Base-by-base conservation (phyloP, 2,888 invertebrate species). In the Oscheius sp. region DNA sequence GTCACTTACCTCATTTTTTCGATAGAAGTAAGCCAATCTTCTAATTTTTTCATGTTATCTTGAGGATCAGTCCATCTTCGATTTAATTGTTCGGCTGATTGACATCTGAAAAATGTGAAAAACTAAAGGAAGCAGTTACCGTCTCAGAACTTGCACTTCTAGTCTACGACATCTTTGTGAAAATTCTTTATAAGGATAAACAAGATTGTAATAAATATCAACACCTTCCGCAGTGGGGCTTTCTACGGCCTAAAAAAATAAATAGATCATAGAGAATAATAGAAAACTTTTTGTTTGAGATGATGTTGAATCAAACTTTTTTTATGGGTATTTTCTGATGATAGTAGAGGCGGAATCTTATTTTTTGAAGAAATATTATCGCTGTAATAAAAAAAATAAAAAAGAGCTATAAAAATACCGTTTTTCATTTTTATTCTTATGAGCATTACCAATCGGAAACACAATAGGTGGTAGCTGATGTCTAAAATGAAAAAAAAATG, bases 71-170 rank as follows among this genome's bases (percentile, higher is more conserved):
- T 23, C 55, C 55, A 55, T 55, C 55, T 16, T 7, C 23, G 7
- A 55, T 55, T 55, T 25, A 55, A 23, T 25, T 25, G 55, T 55
- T 55, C 55, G 5, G 55, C 25, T 23, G 55, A 55, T 18, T 13
- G 13, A 13, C 55, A 55, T 55, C 55, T 55, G 25, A 2, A 55
- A 55, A 6, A 25, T 23, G 21, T 21, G 7, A 55, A 2, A 23
- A 21, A 55, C 23, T 23, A 55, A 23, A 55, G 9, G 53, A n/a
- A 18, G 18, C 18, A 18, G 25, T 18, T 55, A 55, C 55, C 55
- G 2, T 23, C 55, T 55, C 23, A 12, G 7, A 2, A 55, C 55
- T 3, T 13, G 5, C 21, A 55, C 55, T 21, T 55, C 55, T 13
- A 12, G 7, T 23, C 13, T 13, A 6, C 55, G 55, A 55, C 55